phyloP scores from a whole-genome alignment of 92 coral and sea anemone species.

The Umimayanthus kanabou region DNA sequence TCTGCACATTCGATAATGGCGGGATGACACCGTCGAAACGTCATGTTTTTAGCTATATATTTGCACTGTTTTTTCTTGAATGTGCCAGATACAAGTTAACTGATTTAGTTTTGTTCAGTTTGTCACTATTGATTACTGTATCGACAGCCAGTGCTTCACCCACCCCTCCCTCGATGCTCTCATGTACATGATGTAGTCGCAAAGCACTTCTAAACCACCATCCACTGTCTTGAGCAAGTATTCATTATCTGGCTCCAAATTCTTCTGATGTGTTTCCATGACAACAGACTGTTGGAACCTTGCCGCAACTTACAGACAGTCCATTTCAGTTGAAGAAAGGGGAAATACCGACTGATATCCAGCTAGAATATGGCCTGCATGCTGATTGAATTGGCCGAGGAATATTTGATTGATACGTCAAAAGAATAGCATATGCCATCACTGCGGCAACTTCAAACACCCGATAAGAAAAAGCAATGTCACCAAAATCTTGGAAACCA shows the following conservation, averaged over 20 bases:
- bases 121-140: too few relatives aligned
- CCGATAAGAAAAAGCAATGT: conserved; percentile 55
- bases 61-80: too few relatives aligned
- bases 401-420: conserved; percentile 4
- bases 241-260: conserved; percentile 66
- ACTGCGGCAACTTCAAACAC: conserved; percentile 70
- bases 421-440: conserved; percentile 59
- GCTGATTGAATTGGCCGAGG: conserved; percentile 11
- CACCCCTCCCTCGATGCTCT: conserved; percentile 22
- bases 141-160: conserved; percentile 42
- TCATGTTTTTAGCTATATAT: too few relatives aligned
- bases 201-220: conserved; percentile 23
- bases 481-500: conserved; percentile 49
- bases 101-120: too few relatives aligned
- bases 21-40: too few relatives aligned
- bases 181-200: conserved; percentile 40
- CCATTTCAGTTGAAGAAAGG: conserved; percentile 42
- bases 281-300: conserved; percentile 53
- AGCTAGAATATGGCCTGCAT: conserved; percentile 47
- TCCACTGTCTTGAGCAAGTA: conserved; percentile 34
- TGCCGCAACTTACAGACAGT: conserved; percentile 57
- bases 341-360: conserved; percentile 64
- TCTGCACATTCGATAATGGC: too few relatives aligned
- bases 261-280: conserved; percentile 44
- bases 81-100: too few relatives aligned